Evolutionary conservation across 2,888 invertebrate species (phyloP), one percentile per base, ranked within the genome.

Genomic region (Apamea epomidion): DNA sequence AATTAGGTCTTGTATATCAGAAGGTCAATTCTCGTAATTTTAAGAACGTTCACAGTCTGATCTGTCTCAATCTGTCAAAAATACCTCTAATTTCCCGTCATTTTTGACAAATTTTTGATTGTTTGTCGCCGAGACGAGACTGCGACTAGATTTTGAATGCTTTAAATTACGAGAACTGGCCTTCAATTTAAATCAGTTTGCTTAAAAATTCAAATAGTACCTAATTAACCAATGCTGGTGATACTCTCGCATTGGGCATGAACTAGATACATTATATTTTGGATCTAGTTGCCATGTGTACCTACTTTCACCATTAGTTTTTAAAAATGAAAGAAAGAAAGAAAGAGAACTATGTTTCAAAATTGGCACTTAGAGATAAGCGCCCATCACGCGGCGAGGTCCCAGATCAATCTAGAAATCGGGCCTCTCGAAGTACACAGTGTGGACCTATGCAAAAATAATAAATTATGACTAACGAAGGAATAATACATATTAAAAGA

Each of bases 331-430:
- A 42, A 42, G 42, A 42, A 7, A 42, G 7, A 42, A 42, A 37
- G 37, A 37, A 37, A 37, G 37, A 37, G 37, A 32, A 10, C 37
- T 37, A 18, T 29, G 29, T 80, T 42, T 69, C 25, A 25, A 48
- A 60, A 12, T 68, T 14, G 37, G 14, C 64, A 18, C 4, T 8
- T 8, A 65, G 25, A 65, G 82, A 72, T 82, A 72, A 65, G 18
- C 45, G 0, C 1, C 3, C 1, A 65, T 48, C 74, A 73, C 48
- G 65, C 0, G 18, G 12, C 2, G 21, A 65, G 29, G 58, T 73
- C 74, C n/a, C 2, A 37, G 82, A 45, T 74, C 64, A 82, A 65
- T 82, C 37, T 80, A 74, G 64, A 74, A 82, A 48, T 74, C 14
- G 1, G 32, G 42, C 54, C n/a, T 64, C 21, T 51, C 6, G n/a